phyloP scores from a whole-genome alignment of 2,113 vertebrate species.

The Pleuronectes platessa region DNA sequence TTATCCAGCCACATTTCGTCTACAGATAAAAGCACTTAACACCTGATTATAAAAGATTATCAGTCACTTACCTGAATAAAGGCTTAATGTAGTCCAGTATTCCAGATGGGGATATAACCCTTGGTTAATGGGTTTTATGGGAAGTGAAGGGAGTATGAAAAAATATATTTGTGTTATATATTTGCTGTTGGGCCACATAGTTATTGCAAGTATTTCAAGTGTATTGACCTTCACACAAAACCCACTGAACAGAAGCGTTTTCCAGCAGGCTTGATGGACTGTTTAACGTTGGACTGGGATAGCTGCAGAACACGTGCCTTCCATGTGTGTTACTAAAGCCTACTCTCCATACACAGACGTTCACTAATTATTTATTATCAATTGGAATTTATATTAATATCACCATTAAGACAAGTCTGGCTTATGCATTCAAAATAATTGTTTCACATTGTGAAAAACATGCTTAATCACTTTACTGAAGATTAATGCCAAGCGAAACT shows the following conservation, averaged over 20 bases:
- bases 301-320: slow-evolving; percentile 69
- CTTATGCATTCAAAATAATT: neutral
- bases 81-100: slow-evolving; percentile 38
- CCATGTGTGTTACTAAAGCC: slow-evolving; percentile 31
- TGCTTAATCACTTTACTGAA: neutral
- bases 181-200: slow-evolving; percentile 9
- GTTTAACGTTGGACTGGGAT: slow-evolving; percentile 13
- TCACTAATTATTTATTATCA: neutral
- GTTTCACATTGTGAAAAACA: slow-evolving; percentile 2
- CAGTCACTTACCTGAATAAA: slow-evolving; percentile 68
- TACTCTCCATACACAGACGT: neutral
- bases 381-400: neutral
- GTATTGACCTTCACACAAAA: slow-evolving; percentile 35
- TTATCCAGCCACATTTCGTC: slow-evolving; percentile 60
- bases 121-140: slow-evolving; percentile 21
- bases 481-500: slow-evolving; percentile 10
- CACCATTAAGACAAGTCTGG: slow-evolving; percentile 1
- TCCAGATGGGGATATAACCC: slow-evolving; percentile 49
- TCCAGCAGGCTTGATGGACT: slow-evolving; percentile 11
- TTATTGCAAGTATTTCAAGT: slow-evolving; percentile 14
- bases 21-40: slow-evolving; percentile 67
- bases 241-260: neutral
- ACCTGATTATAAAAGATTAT: slow-evolving; percentile 74
- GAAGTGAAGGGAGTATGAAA: neutral
- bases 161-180: slow-evolving; percentile 25